Percentiles rank a stretch among this genome's conserved stretches.
Conservation (phyloP, 2,888 invertebrate species). For the Branchellion lobata region DNA sequence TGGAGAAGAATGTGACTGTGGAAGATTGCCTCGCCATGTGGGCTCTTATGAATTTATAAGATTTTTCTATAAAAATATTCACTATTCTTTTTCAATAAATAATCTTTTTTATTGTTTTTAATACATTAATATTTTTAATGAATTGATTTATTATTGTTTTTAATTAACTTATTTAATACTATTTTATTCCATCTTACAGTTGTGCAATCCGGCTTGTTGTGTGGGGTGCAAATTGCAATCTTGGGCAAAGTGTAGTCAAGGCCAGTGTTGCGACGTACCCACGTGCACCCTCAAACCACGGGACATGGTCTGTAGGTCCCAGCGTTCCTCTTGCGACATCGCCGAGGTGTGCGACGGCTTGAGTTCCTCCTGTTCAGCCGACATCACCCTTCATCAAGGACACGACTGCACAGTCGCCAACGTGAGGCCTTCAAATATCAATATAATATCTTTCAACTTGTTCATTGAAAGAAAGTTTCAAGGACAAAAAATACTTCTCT, state of each 20-base stretch:
- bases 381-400: conserved; percentile 29
- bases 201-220: conserved; percentile 25
- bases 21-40: conserved; percentile 11
- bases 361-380: not conserved
- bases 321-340: conserved; percentile 5
- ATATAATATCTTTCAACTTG: too few relatives aligned
- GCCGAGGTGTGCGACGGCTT: conserved; percentile 22
- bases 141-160: not conserved
- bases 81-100: too few relatives aligned
- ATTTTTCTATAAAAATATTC: too few relatives aligned
- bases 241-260: conserved; percentile 6
- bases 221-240: not conserved
- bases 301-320: not conserved
- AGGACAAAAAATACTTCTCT: too few relatives aligned
- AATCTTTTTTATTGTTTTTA: too few relatives aligned
- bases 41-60: not conserved
- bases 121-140: too few relatives aligned
- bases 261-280: conserved; percentile 25
- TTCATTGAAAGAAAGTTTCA: too few relatives aligned
- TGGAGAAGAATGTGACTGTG: conserved; percentile 37
- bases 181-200: conserved; percentile 11
- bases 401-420: not conserved
- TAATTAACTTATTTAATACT: not conserved
- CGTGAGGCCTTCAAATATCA: not conserved
- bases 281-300: not conserved